Conservation (phyloP, 2,797 vertebrate species). For the Sebastes trivittatus region DNA sequence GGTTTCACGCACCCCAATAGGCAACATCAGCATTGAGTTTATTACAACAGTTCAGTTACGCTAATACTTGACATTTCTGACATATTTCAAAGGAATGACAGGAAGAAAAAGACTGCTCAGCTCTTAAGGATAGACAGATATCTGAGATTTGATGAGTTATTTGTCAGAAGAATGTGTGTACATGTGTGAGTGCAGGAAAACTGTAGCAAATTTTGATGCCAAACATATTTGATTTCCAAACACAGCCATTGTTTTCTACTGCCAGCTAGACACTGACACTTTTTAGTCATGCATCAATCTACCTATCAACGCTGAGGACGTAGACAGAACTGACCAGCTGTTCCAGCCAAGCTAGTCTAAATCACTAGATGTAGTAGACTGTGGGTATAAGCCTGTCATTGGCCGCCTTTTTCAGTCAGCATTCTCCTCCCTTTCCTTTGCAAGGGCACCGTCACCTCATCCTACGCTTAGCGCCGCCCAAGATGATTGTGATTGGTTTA, state of each 20-base stretch:
- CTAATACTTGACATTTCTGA: background rate
- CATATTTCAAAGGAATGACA: background rate
- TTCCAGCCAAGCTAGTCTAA: background rate
- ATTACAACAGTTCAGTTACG: background rate
- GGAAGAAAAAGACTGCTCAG: background rate
- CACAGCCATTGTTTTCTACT: background rate
- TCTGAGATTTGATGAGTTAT: no score
- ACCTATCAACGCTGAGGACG: background rate
- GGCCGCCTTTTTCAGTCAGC: background rate
- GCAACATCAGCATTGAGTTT: no score
- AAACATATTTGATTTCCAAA: background rate
- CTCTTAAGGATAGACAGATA: background rate
- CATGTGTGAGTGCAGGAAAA: background rate
- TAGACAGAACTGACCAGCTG: background rate
- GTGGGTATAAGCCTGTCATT: background rate
- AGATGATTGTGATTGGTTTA: background rate
- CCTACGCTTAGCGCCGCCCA: background rate
- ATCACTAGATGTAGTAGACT: background rate
- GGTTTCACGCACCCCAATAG: no score
- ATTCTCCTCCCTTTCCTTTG: background rate
- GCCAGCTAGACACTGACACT: background rate
- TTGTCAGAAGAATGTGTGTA: background rate
- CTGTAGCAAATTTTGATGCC: background rate
- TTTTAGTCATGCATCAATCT: background rate
- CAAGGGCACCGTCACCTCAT: background rate